Percentiles rank a stretch among this genome's conserved stretches.
Evolutionary conservation across 2,797 vertebrate genomes (phyloP).

Genomic region (Carapus acus): DNA sequence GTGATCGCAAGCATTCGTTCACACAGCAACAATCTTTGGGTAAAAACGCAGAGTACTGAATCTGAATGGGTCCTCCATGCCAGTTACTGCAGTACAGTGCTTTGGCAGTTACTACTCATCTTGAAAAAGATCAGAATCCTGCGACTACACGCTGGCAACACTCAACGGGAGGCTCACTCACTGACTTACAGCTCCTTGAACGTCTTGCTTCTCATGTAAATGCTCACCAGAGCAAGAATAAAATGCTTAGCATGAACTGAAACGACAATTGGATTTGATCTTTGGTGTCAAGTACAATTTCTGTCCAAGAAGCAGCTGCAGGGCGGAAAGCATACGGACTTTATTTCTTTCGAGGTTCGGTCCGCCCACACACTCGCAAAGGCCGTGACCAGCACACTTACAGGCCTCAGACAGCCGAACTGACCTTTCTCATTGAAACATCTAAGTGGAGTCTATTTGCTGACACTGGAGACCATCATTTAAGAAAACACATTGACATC

Average conservation of each 20-base stretch:
- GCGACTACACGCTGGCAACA: too few species aligned
- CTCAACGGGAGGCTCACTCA: too few species aligned
- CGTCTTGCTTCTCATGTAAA: background rate
- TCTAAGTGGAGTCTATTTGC: background rate
- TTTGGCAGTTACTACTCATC: too few species aligned
- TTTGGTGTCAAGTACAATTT: constrained; percentile 2
- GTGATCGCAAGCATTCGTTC: too few species aligned
- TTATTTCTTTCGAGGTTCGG: constrained; percentile 3
- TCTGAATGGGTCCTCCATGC: too few species aligned
- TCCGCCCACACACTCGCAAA: constrained; percentile 15
- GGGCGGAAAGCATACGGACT: background rate
- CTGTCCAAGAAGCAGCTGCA: constrained; percentile 2
- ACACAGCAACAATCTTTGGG: too few species aligned
- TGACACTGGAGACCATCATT: background rate
- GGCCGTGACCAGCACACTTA: constrained; percentile 13
- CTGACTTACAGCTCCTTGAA: too few species aligned
- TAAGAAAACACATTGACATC: background rate
- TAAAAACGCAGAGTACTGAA: too few species aligned
- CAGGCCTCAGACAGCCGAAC: background rate
- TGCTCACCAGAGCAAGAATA: constrained; percentile 2
- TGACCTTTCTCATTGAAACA: constrained; percentile 19
- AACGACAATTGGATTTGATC: constrained; percentile 2
- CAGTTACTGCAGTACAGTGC: too few species aligned
- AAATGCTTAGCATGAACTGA: constrained; percentile 5
- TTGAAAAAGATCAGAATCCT: too few species aligned